Percentiles rank a stretch among this genome's conserved stretches.
Conservation (phyloP, 2,797 vertebrate species). For the Hyperoplus immaculatus region DNA sequence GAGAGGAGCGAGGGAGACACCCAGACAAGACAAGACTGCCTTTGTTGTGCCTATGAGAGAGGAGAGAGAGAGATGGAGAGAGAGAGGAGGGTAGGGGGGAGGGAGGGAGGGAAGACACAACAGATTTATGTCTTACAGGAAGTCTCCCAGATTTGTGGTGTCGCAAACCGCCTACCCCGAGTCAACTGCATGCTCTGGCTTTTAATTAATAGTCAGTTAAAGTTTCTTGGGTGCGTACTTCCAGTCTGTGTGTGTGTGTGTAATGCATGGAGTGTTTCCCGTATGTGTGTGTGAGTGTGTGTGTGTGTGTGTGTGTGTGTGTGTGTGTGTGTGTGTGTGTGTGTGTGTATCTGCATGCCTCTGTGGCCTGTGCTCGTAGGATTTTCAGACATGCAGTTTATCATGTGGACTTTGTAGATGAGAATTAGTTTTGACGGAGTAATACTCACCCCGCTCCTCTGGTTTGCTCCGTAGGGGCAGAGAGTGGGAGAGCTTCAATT, state of each 20-base stretch:
- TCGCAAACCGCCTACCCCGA: constrained; percentile 46
- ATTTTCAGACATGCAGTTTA: constrained; percentile 24
- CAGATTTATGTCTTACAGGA: constrained; percentile 78
- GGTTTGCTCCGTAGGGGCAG: constrained; percentile 17
- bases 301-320: constrained; percentile 31
- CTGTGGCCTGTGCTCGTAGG: constrained; percentile 5
- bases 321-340: constrained; percentile 13
- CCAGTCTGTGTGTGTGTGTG: constrained; percentile 10
- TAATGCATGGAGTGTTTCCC: not conserved
- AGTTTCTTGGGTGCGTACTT: constrained; percentile 1
- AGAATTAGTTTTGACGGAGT: constrained; percentile 44
- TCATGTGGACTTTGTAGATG: constrained; percentile 42
- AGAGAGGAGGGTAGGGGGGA: not conserved
- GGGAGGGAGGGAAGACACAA: constrained; percentile 32
- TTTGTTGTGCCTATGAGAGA: constrained; percentile 67
- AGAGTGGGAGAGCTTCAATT: constrained; percentile 38
- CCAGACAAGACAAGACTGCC: constrained; percentile 76
- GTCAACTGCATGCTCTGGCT: constrained; percentile 54
- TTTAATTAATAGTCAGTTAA: constrained; percentile 68
- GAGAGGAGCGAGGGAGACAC: constrained; percentile 54
- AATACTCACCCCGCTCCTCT: constrained; percentile 17
- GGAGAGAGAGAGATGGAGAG: constrained; percentile 17
- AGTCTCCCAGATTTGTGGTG: constrained; percentile 70
- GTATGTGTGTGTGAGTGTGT: not conserved
- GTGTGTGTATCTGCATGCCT: constrained; percentile 19